Evolutionary conservation across 2,797 vertebrate species (phyloP).

Genomic region (Naso thynnoides): DNA sequence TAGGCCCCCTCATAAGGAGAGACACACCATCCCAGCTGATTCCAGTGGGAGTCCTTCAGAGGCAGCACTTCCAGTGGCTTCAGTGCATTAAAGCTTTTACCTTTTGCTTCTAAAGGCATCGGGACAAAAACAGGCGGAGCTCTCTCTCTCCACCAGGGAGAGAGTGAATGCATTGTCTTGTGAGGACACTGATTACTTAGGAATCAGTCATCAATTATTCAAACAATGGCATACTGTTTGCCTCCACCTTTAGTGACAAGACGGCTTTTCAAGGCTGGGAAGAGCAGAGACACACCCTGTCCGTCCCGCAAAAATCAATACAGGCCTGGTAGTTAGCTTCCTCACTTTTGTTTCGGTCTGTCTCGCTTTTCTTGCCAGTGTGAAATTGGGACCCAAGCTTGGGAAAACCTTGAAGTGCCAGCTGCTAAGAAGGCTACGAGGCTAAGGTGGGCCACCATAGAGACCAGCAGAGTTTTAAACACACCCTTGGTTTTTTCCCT

Average conservation of each 20-base stretch:
- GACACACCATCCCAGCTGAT: slow-evolving; percentile 78
- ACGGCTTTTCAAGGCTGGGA: slow-evolving; percentile 83
- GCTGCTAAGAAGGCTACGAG: slow-evolving; percentile 75
- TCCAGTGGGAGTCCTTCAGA: slow-evolving; percentile 84
- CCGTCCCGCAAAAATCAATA: slow-evolving; percentile 79
- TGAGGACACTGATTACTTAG: slow-evolving; percentile 86
- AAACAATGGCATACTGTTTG: slow-evolving; percentile 80
- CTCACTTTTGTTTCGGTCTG: slow-evolving; percentile 60
- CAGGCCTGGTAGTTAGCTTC: slow-evolving; percentile 65
- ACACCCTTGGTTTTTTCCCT: slow-evolving; percentile 69
- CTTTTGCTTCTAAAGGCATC: slow-evolving; percentile 83
- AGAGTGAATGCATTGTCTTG: slow-evolving; percentile 84
- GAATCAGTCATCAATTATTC: slow-evolving; percentile 86
- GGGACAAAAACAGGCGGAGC: slow-evolving; percentile 82
- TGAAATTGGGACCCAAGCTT: slow-evolving; percentile 69
- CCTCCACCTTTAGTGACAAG: slow-evolving; percentile 85
- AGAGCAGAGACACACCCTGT: slow-evolving; percentile 80
- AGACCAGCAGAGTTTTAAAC: slow-evolving; percentile 73
- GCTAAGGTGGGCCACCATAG: slow-evolving; percentile 75
- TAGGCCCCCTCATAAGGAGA: slow-evolving; percentile 75
- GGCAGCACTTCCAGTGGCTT: slow-evolving; percentile 83
- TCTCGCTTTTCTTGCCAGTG: slow-evolving; percentile 58
- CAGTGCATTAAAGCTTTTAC: slow-evolving; percentile 86
- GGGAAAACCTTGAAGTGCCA: slow-evolving; percentile 79
- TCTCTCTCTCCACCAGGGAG: slow-evolving; percentile 77